phyloP scores from a whole-genome alignment of 2,113 vertebrate genomes.

The Apteryx owenii region DNA sequence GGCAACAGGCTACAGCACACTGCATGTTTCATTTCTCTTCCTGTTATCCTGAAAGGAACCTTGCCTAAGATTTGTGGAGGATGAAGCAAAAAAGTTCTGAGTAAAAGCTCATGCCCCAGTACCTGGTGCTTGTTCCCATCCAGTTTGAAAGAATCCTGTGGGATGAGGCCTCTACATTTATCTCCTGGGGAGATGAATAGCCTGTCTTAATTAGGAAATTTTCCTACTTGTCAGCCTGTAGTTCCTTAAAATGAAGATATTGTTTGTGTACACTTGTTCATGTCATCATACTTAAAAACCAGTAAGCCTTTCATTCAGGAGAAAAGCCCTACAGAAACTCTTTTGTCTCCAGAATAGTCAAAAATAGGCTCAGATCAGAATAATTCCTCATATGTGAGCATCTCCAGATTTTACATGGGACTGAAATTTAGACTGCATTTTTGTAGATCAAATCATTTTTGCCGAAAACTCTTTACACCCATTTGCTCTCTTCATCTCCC shows the following conservation, averaged over 20 bases:
- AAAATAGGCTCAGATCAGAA: background rate
- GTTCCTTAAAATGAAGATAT: background rate
- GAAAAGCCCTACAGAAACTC: background rate
- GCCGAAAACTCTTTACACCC: background rate
- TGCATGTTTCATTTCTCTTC: background rate
- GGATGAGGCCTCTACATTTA: background rate
- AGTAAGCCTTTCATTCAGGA: background rate
- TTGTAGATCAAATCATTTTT: background rate
- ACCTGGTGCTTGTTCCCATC: background rate
- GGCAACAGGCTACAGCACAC: background rate
- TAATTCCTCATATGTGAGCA: background rate
- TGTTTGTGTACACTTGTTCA: background rate
- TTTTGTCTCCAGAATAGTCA: background rate
- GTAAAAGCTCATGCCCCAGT: background rate
- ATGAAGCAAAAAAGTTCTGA: background rate
- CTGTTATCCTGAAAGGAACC: background rate
- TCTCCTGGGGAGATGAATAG: background rate
- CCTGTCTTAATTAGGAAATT: background rate
- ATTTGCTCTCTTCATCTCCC: constrained; percentile 1
- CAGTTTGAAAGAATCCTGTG: background rate
- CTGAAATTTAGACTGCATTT: background rate
- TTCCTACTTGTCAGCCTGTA: background rate
- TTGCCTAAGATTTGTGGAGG: background rate
- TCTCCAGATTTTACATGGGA: background rate
- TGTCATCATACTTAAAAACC: background rate